A percentile compares a stretch with the other conserved stretches of the same genome.
Evolutionary conservation across 2,113 vertebrate genomes (phyloP).

Genomic region (Trachemys scripta): DNA sequence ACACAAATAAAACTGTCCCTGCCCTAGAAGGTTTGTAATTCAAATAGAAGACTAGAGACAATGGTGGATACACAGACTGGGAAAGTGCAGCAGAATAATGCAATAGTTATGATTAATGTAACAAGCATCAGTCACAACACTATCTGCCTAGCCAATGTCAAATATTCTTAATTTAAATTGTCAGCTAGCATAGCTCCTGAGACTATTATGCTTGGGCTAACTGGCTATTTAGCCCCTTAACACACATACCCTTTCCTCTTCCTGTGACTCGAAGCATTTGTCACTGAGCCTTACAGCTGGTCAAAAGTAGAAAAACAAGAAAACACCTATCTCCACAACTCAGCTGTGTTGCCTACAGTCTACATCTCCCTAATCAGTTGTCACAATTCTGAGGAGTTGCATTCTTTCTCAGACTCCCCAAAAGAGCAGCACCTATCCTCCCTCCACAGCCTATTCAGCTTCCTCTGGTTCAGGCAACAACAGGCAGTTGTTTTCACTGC

Average conservation of each 20-base stretch:
- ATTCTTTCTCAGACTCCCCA: neutral
- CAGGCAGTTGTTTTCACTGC: slow-evolving; percentile 18
- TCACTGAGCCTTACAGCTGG: neutral
- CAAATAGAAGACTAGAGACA: neutral
- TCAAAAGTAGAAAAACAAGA: neutral
- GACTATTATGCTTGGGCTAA: neutral
- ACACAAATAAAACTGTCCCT: neutral
- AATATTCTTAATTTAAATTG: neutral
- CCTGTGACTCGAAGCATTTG: neutral
- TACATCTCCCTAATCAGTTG: neutral
- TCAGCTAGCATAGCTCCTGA: neutral
- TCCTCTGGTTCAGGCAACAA: neutral
- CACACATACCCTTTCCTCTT: neutral
- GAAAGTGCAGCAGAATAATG: neutral
- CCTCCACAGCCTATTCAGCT: neutral
- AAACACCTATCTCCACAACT: neutral
- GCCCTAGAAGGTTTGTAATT: neutral
- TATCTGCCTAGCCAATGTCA: neutral
- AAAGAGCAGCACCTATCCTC: neutral
- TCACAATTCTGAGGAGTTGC: neutral
- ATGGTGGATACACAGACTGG: neutral
- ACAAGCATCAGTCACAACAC: neutral
- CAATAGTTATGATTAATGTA: neutral
- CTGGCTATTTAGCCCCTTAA: neutral
- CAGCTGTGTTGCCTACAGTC: neutral